Percentiles rank a stretch among this genome's conserved stretches.
Evolutionary conservation across 2,888 invertebrate genomes (phyloP).

Genomic region (Spisula subtruncata): DNA sequence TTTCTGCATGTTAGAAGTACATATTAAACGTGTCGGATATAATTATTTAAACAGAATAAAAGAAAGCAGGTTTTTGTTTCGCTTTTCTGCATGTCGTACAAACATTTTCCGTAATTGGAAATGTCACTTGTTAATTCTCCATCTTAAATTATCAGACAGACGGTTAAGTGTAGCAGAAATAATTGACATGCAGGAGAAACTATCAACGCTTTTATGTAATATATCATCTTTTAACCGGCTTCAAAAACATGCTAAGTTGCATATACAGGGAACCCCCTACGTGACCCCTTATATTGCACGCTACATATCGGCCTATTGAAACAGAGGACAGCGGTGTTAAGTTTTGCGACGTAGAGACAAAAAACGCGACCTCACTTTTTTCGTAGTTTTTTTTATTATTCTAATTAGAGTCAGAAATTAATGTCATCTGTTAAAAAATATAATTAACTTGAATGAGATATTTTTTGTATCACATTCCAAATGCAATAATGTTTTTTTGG

Average conservation of each 20-base stretch:
- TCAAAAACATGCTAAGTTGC: not conserved
- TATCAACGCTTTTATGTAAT: conserved; percentile 24
- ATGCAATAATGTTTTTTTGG: conserved; percentile 40
- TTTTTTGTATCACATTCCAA: conserved; percentile 35
- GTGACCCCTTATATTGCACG: not conserved
- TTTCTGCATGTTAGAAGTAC: conserved; percentile 15
- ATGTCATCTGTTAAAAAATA: conserved; percentile 44
- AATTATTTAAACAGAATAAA: conserved; percentile 12
- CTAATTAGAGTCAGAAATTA: conserved; percentile 46
- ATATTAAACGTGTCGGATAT: not conserved
- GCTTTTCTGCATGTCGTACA: conserved; percentile 33
- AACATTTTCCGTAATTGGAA: conserved; percentile 55
- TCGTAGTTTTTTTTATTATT: conserved; percentile 24
- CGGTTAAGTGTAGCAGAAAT: conserved; percentile 35
- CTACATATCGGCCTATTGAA: not conserved
- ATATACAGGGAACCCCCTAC: not conserved
- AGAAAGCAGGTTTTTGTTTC: conserved; percentile 30
- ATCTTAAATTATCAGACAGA: conserved; percentile 12
- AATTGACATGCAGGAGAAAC: conserved; percentile 41
- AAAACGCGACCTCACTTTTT: conserved; percentile 17
- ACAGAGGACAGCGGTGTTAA: not conserved
- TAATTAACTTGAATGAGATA: conserved; percentile 26
- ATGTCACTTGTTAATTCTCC: conserved; percentile 47
- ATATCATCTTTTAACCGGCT: not conserved
- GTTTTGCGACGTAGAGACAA: not conserved